Evolutionary conservation across 2,113 vertebrate genomes (phyloP), one percentile per base, ranked within the genome.

Genomic region (Craseonycteris thonglongyai): DNA sequence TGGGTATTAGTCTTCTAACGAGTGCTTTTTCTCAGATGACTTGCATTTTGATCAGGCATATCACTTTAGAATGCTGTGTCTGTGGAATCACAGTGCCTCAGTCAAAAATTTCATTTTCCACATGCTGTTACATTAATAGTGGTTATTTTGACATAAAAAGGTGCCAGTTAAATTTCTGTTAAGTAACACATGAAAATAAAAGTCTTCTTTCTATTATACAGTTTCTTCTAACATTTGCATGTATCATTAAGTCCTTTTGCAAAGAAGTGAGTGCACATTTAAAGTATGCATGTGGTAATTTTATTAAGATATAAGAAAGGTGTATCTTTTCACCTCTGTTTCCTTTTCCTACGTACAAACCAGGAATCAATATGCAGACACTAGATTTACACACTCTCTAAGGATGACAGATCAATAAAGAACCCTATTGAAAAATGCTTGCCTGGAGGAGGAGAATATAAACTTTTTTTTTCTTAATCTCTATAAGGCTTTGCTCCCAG

Each of bases 401-500:
- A 95, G 90, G 82, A 94, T 90, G 92, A 81, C 90, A 97, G 84
- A 96, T 97, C 96, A 92, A 92, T 95, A 95, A 95, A 93, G 90
- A 86, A 86, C 33, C 51, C 88, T 49, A 88, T 11, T 93, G 95
- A 96, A 96, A 96, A 95, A 84, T 91, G 83, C 69, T 95, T 94
- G 96, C 97, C 94, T 97, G 42, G 56, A 97, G 89, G 92, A 94
- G 85, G 75, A 95, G 84, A 96, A 92, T 94, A 96, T 92, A 94
- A 95, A 97, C 94, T 92, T 91, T 96, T 51, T 96, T 51, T 94
- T 72, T 78, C 95, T 96, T 97, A 96, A 97, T 97, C 95, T 96
- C 38, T 85, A 10, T 83, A 82, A 93, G 90, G 65, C 93, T 96
- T 95, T 97, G 94, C 95, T 96, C 92, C 78, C 35, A 96, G 72